Evolutionary conservation across 2,797 vertebrate species (phyloP).

Genomic region (Anguilla pacifica): DNA sequence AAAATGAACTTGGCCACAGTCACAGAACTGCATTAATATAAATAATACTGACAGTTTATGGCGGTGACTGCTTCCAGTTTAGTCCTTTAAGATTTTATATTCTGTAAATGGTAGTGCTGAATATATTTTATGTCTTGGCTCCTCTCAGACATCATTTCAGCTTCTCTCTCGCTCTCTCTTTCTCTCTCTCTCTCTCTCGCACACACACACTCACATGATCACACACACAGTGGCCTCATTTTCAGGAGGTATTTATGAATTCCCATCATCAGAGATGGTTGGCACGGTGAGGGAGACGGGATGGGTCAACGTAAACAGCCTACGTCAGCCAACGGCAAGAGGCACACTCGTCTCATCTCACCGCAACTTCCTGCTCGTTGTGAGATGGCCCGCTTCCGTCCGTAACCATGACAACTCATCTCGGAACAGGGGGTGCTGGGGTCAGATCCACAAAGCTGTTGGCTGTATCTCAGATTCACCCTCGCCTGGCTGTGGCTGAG

Average conservation of each 20-base stretch:
- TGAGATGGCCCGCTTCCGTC: background rate
- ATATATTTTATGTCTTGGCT: background rate
- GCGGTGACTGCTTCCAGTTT: background rate
- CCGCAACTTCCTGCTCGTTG: background rate
- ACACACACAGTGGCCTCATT: constrained; percentile 12
- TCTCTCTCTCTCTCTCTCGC: background rate
- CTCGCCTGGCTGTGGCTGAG: constrained; percentile 42
- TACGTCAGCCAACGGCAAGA: background rate
- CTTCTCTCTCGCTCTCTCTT: background rate
- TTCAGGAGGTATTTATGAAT: background rate
- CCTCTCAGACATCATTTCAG: background rate
- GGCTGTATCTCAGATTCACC: background rate
- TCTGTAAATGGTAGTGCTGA: background rate
- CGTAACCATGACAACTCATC: background rate
- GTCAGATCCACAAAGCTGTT: constrained; percentile 7
- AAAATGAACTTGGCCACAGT: background rate
- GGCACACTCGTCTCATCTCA: background rate
- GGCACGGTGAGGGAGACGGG: background rate
- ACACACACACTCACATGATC: constrained; percentile 24
- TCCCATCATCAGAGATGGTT: background rate
- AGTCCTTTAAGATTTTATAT: background rate
- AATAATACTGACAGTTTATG: background rate
- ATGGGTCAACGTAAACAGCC: background rate
- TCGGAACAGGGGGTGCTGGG: background rate
- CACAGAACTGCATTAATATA: background rate